A percentile compares a stretch with the other conserved stretches of the same genome.
These are phyloP conservation scores for Drosophila helvetica DNA, from an alignment of 2,888 invertebrate species.

Conservation along the genomic window DNA sequence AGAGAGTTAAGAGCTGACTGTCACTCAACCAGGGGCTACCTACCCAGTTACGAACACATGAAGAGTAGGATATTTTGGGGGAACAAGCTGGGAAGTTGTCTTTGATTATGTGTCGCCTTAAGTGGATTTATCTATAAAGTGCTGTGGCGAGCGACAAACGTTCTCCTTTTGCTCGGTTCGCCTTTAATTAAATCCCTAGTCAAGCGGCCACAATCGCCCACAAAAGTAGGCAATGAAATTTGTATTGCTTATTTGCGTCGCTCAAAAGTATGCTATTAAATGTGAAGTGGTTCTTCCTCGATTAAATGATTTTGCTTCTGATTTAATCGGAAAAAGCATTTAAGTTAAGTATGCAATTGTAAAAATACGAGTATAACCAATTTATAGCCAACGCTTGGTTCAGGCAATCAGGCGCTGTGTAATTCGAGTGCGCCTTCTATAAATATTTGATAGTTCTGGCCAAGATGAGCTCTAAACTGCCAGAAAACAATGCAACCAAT, in stretches of 20 bases:
- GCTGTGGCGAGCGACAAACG: conserved; percentile 52
- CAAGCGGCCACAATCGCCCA: not conserved
- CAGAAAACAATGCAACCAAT: conserved; percentile 31
- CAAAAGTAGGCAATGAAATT: conserved; percentile 17
- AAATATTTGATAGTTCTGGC: conserved; percentile 31
- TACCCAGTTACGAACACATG: conserved; percentile 1
- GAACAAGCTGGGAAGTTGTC: conserved; percentile 63
- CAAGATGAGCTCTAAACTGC: conserved; percentile 13
- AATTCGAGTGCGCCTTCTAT: conserved; percentile 29
- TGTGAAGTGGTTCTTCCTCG: conserved; percentile 5
- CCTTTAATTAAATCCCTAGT: conserved; percentile 19
- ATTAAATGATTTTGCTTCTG: not conserved
- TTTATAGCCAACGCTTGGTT: not conserved
- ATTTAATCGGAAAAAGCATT: not conserved
- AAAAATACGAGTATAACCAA: not conserved
- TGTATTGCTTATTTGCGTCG: not conserved
- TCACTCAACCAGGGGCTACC: conserved; percentile 32
- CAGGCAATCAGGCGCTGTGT: not conserved
- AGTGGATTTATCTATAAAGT: conserved; percentile 70
- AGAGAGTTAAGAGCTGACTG: conserved; percentile 42
- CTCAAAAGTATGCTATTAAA: not conserved
- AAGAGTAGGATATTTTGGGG: conserved; percentile 51
- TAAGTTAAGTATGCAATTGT: not conserved
- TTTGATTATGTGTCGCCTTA: conserved; percentile 66
- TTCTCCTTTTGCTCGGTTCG: conserved; percentile 48